Evolutionary conservation across 2,888 invertebrate genomes (phyloP).

Genomic region (Chirona hameri): DNA sequence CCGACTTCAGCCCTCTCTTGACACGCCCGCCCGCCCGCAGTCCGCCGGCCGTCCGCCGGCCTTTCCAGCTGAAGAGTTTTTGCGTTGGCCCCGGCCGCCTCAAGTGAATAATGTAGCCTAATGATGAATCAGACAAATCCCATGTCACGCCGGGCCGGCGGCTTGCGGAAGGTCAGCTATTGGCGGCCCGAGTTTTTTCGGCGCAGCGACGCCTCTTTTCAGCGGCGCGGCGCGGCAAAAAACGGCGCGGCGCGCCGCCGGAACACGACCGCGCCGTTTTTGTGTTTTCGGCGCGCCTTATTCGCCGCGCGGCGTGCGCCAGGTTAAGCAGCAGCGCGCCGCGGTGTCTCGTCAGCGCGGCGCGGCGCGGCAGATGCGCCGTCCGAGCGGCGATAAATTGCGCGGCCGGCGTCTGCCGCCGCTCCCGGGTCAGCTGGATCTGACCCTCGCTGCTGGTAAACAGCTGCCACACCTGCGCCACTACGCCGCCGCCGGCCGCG

Average conservation of each 20-base stretch:
- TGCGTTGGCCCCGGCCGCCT: conserved; percentile 3
- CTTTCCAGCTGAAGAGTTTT: conserved; percentile 4
- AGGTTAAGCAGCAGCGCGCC: not conserved
- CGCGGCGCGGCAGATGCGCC: not conserved
- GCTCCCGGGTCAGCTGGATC: conserved; percentile 3
- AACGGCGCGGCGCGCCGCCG: not conserved
- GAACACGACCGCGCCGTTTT: not conserved
- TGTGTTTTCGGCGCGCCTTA: not conserved
- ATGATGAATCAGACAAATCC: conserved; percentile 25
- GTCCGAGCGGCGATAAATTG: not conserved
- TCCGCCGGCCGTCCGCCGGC: not conserved
- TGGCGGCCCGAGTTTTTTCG: not conserved
- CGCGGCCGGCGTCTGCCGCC: not conserved
- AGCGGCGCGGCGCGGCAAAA: not conserved
- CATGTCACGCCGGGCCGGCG: not conserved
- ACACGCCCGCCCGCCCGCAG: no score
- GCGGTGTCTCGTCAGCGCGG: not conserved
- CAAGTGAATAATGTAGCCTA: conserved; percentile 29
- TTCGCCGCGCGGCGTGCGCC: not conserved
- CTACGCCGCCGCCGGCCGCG: not conserved
- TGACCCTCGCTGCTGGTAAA: not conserved
- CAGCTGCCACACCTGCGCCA: not conserved
- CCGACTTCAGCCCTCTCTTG: no score
- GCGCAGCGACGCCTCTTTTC: not conserved
- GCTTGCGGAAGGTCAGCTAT: conserved; percentile 25